phyloP scores from a whole-genome alignment of 2,113 vertebrate genomes.

The Chionodraco myersi region DNA sequence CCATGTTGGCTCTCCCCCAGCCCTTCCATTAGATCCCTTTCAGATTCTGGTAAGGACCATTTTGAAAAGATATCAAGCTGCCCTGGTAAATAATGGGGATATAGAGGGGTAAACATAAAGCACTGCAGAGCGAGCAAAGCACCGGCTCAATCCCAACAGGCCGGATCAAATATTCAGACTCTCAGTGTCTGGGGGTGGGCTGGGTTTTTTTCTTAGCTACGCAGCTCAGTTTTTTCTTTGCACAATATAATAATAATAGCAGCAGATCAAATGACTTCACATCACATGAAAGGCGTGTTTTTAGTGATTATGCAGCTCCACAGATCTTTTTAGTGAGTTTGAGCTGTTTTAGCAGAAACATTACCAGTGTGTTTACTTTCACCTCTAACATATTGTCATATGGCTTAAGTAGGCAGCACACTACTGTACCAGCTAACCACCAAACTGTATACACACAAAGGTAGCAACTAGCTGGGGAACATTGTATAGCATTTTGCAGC shows the following conservation, averaged over 20 bases:
- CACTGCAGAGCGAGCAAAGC: constrained; percentile 26
- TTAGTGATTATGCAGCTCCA: not conserved
- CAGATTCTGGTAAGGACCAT: constrained; percentile 62
- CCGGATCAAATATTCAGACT: not conserved
- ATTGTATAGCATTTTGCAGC: not conserved
- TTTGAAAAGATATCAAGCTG: constrained; percentile 51
- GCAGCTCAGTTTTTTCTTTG: not conserved
- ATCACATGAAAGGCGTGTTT: not conserved
- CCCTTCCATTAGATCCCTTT: constrained; percentile 68
- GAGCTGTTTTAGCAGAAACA: not conserved
- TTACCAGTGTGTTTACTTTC: not conserved
- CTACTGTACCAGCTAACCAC: not conserved
- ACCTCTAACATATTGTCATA: not conserved
- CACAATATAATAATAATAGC: not conserved
- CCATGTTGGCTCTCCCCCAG: constrained; percentile 69
- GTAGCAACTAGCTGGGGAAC: not conserved
- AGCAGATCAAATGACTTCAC: not conserved
- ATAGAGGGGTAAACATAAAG: constrained; percentile 32
- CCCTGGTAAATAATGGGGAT: constrained; percentile 38
- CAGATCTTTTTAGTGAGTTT: not conserved
- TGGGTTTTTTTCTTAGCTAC: not conserved
- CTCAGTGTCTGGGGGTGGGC: not conserved
- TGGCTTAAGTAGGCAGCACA: not conserved
- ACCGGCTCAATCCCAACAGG: not conserved
- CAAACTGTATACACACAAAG: not conserved